Base-by-base conservation (phyloP, 2,888 invertebrate species). In the Temnothorax unifasciatus region DNA sequence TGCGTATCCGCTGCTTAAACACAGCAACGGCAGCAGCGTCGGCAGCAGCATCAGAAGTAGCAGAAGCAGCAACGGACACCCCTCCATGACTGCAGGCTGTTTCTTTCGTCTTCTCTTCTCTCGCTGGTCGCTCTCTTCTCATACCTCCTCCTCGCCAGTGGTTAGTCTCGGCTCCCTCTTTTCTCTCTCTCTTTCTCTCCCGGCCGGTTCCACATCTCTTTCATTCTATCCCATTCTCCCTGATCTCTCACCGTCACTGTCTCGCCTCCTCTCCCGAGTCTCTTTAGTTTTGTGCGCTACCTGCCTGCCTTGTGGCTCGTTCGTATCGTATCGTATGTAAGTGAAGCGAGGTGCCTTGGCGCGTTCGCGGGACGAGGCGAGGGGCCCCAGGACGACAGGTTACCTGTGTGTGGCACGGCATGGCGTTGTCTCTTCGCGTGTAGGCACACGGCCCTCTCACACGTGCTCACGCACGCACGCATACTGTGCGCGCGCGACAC, bases 251-350 rank as follows among this genome's bases (percentile, higher is more conserved):
- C 77, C 82, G 75, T 87, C 87, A 74, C 84, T 63, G 75, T 87
- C 87, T 87, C 85, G 68, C 86, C 88, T 89, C 87, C 87, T 89
- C 90, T 88, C 88, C 82, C 90, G 91, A 91, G 93, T 92, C 92
- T 92, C 93, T 91, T 91, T 89, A 91, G 91, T 92, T 92, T 91
- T 91, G 92, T 92, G 90, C 91, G 92, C 93, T 93, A 93, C 93
- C 93, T 93, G 93, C 91, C 92, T 92, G 87, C 92, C 92, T 92
- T 90, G 92, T 90, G 92, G 90, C 90, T 87, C 83, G 88, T 85
- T 89, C 88, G 91, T 89, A 90, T 91, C 89, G 90, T 89, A 92
- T 92, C 90, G 91, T 91, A 91, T 92, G 92, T 91, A 92, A 92
- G 92, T 86, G 89, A 89, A 90, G 91, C 90, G 90, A 90, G 91